Conservation (phyloP, 64 coral and sea anemone genomes). For the Astreopora myriophthalma region DNA sequence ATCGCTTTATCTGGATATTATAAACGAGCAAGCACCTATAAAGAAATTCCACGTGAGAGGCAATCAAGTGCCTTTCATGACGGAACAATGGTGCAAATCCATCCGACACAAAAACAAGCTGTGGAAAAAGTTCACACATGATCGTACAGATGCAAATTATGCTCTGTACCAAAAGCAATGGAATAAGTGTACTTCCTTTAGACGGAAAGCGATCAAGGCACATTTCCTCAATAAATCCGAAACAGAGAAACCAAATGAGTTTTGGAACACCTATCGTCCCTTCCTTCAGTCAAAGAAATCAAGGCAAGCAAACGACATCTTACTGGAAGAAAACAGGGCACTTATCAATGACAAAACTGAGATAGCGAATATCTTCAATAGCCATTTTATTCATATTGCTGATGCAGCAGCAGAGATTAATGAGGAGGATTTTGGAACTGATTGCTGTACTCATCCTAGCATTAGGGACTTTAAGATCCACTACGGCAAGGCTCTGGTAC, state of each 20-base stretch:
- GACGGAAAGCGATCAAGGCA: conserved; percentile 38
- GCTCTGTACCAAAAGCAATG: conserved; percentile 22
- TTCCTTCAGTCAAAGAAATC: conserved; percentile 49
- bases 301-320: conserved; percentile 55
- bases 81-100: conserved; percentile 63
- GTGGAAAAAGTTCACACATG: conserved; percentile 58
- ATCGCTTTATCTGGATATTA: conserved; percentile 28
- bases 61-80: conserved; percentile 31
- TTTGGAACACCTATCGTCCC: conserved; percentile 52
- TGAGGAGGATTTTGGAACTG: conserved; percentile 39
- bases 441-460: conserved; percentile 22
- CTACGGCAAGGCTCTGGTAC: too few relatives aligned
- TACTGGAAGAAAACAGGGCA: too few relatives aligned
- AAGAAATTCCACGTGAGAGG: conserved; percentile 50
- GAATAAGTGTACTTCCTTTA: conserved; percentile 54
- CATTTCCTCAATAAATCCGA: conserved; percentile 56
- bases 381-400: too few relatives aligned
- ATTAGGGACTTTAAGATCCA: too few relatives aligned
- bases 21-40: conserved; percentile 58
- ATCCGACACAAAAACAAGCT: conserved; percentile 54
- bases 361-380: conserved; percentile 62
- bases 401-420: neutral
- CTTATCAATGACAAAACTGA: conserved; percentile 42
- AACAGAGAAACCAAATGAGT: conserved; percentile 6
- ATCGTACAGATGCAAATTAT: conserved; percentile 65